Base-by-base conservation (phyloP, 2,113 vertebrate genomes). In the Nematolebias whitei region DNA sequence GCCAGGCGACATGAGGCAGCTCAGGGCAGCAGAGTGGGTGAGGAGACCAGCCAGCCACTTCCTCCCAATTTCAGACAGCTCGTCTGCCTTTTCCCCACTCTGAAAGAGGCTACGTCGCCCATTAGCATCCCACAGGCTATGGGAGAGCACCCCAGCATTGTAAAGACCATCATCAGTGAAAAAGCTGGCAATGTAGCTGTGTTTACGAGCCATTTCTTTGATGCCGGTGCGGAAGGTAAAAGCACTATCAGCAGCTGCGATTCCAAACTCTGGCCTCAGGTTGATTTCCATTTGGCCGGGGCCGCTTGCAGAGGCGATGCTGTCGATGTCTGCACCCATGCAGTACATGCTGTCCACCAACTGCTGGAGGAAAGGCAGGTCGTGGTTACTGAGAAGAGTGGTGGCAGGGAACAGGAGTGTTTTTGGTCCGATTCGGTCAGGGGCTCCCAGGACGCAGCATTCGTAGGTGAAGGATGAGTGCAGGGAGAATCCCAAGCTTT, bases 251-350 rank as follows among this genome's bases (percentile, higher is more conserved):
- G 95, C 95, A 1, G 95, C 87, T 2, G 84, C 84, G 3, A 98
- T 93, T 57, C 97, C 97, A 84, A 95, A 98, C 0, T 91, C 92
- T 0, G 96, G 94, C 80, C 94, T 92, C 75, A 99, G 93, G 70
- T 91, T 93, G 61, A 98, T 93, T 87, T 98, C 95, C 94, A 98
- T 95, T 77, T 98, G 96, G 16, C 95, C 95, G 0, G 95, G 95
- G 19, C 94, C 93, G 12, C 83, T 94, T 0, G 95, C 95, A 16
- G 95, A 96, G 7, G 95, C 92, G 47, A 97, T 97, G 79, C 94
- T 96, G 83, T 99, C 96, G 0, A 98, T 93, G 19, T 94, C 95
- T 20, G 93, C 94, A 15, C 96, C 96, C 48, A 94, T 94, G 65
- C 92, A 94, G 82, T 96, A 96, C 93, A 98, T 95, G 69, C 92